A percentile compares a stretch with the other conserved stretches of the same genome.
These are phyloP conservation scores for Pseudorasbora parva DNA, from an alignment of 2,113 vertebrate genomes.

Conservation along the genomic window DNA sequence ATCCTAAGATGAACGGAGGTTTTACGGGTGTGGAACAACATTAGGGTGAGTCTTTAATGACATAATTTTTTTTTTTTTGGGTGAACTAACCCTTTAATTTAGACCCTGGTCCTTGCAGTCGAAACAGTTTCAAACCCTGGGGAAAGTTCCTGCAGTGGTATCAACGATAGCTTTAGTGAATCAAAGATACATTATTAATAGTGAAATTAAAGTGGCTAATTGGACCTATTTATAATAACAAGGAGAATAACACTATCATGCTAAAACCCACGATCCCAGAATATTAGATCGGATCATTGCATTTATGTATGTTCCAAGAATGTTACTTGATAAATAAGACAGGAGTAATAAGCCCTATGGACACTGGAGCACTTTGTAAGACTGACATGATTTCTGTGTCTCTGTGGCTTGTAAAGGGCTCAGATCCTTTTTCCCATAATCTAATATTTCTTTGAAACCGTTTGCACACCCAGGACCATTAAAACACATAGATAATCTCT, in stretches of 20 bases:
- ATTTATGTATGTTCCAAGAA: background rate
- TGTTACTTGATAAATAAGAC: background rate
- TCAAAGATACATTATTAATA: background rate
- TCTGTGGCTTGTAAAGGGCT: background rate
- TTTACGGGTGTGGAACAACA: no score
- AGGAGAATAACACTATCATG: background rate
- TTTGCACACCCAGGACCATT: constrained; percentile 65
- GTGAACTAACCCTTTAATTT: no score
- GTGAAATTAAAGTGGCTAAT: background rate
- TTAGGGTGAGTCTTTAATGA: no score
- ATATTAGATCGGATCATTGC: background rate
- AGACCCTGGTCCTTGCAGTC: no score
- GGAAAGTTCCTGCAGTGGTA: no score
- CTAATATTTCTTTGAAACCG: constrained; percentile 56
- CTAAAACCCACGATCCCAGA: background rate
- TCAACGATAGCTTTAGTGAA: no score
- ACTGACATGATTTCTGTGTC: constrained; percentile 26
- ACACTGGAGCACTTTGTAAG: background rate
- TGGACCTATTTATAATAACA: background rate
- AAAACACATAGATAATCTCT: constrained; percentile 68
- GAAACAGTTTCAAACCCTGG: no score
- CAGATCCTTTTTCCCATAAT: constrained; percentile 48
- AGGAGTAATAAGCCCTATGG: background rate
- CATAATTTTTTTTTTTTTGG: no score
- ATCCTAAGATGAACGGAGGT: no score